Base-by-base conservation (phyloP, 2,888 invertebrate species). In the Agrotis puta region DNA sequence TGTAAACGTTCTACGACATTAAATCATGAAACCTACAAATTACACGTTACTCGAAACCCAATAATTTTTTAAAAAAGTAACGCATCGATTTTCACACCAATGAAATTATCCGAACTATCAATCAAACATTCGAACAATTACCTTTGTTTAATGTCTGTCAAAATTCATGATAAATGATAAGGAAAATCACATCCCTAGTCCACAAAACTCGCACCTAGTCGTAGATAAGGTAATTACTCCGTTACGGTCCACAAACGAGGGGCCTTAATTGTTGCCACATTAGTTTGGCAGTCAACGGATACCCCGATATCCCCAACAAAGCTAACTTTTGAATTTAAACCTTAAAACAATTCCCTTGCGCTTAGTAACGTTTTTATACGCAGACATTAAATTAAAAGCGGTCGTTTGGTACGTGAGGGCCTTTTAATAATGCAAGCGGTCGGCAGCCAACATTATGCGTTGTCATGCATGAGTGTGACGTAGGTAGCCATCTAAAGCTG, bases 361-460 rank as follows among this genome's bases (percentile, higher is more conserved):
- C 70, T 83, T 78, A 79, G 68, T 83, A 83, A 81, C 83, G 83
- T 88, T 89, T 89, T 90, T 85, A 87, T 84, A 84, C 81, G 75
- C 74, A 74, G 79, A 79, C 83, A 86, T 90, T 87, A 90, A 90
- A 92, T 92, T 89, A 89, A 91, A 90, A 88, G 89, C 85, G 77
- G 73, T 80, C 72, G 83, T 85, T 89, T 88, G 82, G 87, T 88
- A 77, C 86, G 84, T 86, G 81, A 83, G 85, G 81, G 87, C 81
- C 82, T 79, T 86, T 94, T 92, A 93, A 93, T 93, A 93, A 94
- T 94, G 92, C 92, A 94, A 65, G 84, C 79, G 64, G 73, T 78
- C 74, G 85, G 83, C 82, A 85, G 81, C 85, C 74, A 78, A 74
- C 81, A 86, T 86, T 89, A 93, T 91, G 92, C 92, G 92, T 89